Evolutionary conservation across 2,888 invertebrate genomes (phyloP), one percentile per base, ranked within the genome.

Genomic region (Rapana venosa): DNA sequence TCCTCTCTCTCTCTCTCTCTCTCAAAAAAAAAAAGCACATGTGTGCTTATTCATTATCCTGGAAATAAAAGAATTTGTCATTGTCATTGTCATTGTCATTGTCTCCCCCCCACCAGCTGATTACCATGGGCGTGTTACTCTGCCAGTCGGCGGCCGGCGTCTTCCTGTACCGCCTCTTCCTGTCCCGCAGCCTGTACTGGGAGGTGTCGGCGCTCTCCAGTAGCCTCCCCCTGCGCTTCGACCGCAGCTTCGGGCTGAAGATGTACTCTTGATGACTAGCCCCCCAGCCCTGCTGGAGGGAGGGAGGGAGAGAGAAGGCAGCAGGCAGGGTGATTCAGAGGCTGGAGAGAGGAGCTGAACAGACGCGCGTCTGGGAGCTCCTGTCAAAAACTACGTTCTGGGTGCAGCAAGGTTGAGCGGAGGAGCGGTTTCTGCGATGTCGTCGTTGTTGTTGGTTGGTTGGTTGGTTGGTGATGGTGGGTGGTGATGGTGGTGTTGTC

Each of bases 171-270:
- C 93, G 92, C 89, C 93, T 95, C 58, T 95, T 95, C 91, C 92
- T 95, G 87, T 95, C 95, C 6, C 93, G 95, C 22, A 95, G 95
- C 89, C 93, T 95, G 32, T 95, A 95, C 92, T 95, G 95, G 95
- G 95, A 95, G 90, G 94, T 95, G 30, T 95, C 95, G 0, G 95
- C 95, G 0, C 93, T 95, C 22, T 95, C 95, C 85, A 95, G 95
- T 91, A 91, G 94, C 2, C 92, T 95, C 32, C 95, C 95, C 0
- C 92, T 95, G n/a, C 92, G 94, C 84, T 93, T 95, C 77, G 94
- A 95, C 92, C 93, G 92, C 92, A 94, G 91, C 56, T 93, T 94
- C 84, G 92, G 93, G 15, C 91, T 94, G 26, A 95, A 95, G 91
- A 91, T 94, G 86, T 94, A 94, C 90, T 95, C 94, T 81, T 95